Evolutionary conservation across 2,113 vertebrate genomes (phyloP).

Genomic region (Pygoscelis antarcticus): DNA sequence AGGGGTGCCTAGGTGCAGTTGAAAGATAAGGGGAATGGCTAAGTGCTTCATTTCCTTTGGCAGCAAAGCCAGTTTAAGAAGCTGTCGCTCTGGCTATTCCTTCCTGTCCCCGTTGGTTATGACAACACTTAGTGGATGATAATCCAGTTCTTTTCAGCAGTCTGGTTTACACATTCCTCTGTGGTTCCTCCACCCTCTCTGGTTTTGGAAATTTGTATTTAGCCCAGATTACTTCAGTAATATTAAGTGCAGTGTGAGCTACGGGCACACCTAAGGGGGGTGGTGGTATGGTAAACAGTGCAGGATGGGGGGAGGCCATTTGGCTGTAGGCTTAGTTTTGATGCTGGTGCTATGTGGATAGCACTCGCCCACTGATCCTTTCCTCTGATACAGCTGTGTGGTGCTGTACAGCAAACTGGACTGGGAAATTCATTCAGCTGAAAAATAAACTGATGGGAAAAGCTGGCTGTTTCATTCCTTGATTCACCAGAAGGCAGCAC

Average conservation of each 20-base stretch:
- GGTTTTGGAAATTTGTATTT: background rate
- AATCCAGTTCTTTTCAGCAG: background rate
- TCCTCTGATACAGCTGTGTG: background rate
- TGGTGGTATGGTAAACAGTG: accelerated
- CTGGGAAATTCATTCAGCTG: background rate
- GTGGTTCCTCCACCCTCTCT: background rate
- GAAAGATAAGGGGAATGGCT: background rate
- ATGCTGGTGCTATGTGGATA: background rate
- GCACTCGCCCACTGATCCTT: background rate
- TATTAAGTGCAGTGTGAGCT: background rate
- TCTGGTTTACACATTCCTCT: background rate
- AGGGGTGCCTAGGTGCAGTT: background rate
- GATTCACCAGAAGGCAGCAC: background rate
- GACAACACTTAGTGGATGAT: background rate
- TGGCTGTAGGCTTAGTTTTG: background rate
- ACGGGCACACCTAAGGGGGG: background rate
- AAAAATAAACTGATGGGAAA: background rate
- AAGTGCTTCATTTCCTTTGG: background rate
- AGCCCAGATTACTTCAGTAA: background rate
- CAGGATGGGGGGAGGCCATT: background rate
- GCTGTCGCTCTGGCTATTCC: background rate
- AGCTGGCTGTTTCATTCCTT: background rate
- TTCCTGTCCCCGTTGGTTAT: background rate
- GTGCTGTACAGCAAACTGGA: background rate
- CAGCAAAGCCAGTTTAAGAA: background rate